phyloP scores from a whole-genome alignment of 2,113 vertebrate genomes.

The Recurvirostra avosetta region DNA sequence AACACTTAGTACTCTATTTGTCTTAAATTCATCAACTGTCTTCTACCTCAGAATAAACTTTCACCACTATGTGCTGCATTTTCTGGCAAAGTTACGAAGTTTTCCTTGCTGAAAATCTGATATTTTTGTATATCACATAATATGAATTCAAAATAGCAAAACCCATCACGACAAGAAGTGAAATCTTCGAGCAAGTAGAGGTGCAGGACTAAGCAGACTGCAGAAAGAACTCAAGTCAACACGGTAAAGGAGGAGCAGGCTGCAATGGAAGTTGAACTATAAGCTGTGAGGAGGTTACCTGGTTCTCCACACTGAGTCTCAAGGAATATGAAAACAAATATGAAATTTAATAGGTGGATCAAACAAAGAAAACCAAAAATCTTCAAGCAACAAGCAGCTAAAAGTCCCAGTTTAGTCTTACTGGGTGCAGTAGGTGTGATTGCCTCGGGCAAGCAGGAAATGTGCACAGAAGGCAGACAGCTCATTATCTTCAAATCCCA shows the following conservation, averaged over 20 bases:
- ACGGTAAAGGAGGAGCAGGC: not conserved
- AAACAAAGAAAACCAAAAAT: not conserved
- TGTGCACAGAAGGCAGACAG: not conserved
- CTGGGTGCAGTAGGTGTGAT: not conserved
- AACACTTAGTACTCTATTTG: not conserved
- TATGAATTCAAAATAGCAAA: not conserved
- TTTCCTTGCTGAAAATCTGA: not conserved
- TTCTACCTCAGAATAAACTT: not conserved
- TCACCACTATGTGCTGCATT: not conserved
- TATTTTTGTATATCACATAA: not conserved
- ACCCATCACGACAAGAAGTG: not conserved
- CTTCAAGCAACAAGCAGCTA: not conserved
- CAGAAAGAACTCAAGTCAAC: not conserved
- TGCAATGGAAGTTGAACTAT: not conserved
- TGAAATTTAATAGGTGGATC: not conserved
- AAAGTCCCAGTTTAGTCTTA: not conserved
- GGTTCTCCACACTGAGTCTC: not conserved
- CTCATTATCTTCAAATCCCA: not conserved
- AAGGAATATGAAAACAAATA: not conserved
- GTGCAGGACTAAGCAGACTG: not conserved
- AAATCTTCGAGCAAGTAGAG: not conserved
- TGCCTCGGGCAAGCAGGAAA: not conserved
- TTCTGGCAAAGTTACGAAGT: not conserved
- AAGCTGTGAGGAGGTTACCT: not conserved
- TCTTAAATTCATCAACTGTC: not conserved